Evolutionary conservation across 1,140 invertebrate genomes (phyloP).

Genomic region (Bombus consobrinus): DNA sequence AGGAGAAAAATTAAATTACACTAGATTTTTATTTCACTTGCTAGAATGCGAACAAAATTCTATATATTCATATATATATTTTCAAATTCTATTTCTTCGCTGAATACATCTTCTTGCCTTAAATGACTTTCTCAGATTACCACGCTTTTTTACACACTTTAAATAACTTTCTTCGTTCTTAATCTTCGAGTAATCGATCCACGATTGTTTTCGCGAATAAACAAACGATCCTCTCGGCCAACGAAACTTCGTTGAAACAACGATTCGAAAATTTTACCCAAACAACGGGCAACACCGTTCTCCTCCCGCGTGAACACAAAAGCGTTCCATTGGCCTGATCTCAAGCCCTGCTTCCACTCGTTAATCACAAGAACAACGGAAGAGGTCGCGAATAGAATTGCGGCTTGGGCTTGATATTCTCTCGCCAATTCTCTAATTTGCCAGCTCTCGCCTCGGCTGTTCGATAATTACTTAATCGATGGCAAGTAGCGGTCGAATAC

Average conservation of each 20-base stretch:
- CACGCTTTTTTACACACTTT: not conserved
- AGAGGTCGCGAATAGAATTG: constrained; percentile 40
- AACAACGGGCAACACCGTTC: not conserved
- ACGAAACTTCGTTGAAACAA: constrained; percentile 4
- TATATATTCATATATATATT: too few relatives aligned
- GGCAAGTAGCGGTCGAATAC: constrained; percentile 57
- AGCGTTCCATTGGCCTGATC: constrained; percentile 10
- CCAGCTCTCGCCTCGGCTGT: constrained; percentile 49
- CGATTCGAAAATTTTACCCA: not conserved
- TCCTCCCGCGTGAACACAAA: not conserved
- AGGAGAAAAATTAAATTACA: too few relatives aligned
- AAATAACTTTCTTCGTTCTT: not conserved
- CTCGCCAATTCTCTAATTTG: constrained; percentile 64
- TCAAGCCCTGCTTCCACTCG: not conserved
- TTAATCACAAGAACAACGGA: constrained; percentile 48
- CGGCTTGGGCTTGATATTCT: constrained; percentile 38
- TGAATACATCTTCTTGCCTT: not conserved
- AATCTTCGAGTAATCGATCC: not conserved
- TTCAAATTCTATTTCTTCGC: too few relatives aligned
- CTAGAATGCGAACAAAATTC: too few relatives aligned
- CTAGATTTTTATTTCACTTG: too few relatives aligned
- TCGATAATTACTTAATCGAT: constrained; percentile 76
- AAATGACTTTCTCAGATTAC: not conserved
- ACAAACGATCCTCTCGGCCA: not conserved
- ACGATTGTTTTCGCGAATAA: not conserved